phyloP scores from a whole-genome alignment of 35 echinoderm and acorn worm genomes.

The Ptychodera flava region DNA sequence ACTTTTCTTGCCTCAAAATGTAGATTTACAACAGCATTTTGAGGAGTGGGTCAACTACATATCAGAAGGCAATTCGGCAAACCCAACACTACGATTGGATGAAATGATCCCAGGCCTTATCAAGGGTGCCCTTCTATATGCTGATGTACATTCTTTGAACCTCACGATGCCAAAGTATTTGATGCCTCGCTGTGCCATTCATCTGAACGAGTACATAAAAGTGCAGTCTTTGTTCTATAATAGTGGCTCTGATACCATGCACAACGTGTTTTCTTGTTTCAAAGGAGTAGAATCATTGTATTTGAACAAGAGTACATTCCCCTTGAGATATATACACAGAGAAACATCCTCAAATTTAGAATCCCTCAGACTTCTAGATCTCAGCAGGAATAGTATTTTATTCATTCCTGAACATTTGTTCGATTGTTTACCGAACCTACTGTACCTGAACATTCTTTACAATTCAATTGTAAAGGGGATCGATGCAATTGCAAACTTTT shows the following conservation, averaged over 20 bases:
- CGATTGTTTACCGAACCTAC: not conserved
- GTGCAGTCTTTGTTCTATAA: not conserved
- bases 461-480: not conserved
- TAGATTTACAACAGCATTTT: no score
- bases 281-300: not conserved
- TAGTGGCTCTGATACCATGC: not conserved
- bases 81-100: no score
- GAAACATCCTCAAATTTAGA: not conserved
- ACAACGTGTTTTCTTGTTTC: not conserved
- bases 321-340: not conserved
- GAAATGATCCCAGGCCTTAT: no score
- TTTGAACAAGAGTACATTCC: not conserved
- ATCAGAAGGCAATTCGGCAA: no score
- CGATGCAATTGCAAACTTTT: not conserved
- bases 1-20: no score
- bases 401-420: not conserved
- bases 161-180: no score
- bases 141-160: no score
- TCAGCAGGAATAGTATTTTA: not conserved
- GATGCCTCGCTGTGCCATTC: no score
- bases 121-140: no score
- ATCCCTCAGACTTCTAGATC: not conserved
- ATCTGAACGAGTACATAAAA: not conserved
- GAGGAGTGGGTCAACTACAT: no score
- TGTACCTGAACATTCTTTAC: no score